Percentiles rank a stretch among this genome's conserved stretches.
Evolutionary conservation across 2,797 vertebrate genomes (phyloP).

Genomic region (Pristis pectinata): DNA sequence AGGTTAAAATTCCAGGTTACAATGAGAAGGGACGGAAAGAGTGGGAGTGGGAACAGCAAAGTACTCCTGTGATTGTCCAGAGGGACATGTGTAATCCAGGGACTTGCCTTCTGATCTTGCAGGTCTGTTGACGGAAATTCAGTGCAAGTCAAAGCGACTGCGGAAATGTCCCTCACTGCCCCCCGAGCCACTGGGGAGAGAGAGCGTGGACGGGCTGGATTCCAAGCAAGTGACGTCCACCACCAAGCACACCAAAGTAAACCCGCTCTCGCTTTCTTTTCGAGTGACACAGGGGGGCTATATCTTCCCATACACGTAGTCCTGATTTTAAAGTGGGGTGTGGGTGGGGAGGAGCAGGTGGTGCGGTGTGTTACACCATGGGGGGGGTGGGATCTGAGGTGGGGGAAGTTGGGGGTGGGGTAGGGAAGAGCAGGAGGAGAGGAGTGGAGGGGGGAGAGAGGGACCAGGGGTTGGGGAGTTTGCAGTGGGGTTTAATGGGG

Average conservation of each 20-base stretch:
- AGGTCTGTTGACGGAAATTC: constrained; percentile 97
- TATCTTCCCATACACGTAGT: no score
- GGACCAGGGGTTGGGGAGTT: no score
- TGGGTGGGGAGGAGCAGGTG: not conserved
- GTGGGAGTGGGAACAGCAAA: not conserved
- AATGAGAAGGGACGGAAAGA: no score
- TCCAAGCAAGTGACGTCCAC: constrained; percentile 85
- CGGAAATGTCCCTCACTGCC: constrained; percentile 79
- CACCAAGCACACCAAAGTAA: constrained; percentile 69
- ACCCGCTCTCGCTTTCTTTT: no score
- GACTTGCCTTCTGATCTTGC: not conserved
- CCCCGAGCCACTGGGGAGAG: constrained; percentile 58
- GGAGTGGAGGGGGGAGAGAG: no score
- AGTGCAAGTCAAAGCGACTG: constrained; percentile 94
- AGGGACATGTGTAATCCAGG: not conserved
- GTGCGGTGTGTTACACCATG: not conserved
- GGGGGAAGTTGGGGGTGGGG: not conserved
- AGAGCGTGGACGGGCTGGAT: constrained; percentile 70
- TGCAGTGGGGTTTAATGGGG: no score
- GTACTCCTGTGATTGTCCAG: not conserved
- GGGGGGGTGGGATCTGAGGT: not conserved
- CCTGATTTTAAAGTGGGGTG: not conserved
- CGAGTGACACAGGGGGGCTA: no score
- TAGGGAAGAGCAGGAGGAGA: no score
- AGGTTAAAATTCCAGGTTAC: no score